Evolutionary conservation across 2,113 vertebrate genomes (phyloP).

Genomic region (Melanerpes aurifrons): DNA sequence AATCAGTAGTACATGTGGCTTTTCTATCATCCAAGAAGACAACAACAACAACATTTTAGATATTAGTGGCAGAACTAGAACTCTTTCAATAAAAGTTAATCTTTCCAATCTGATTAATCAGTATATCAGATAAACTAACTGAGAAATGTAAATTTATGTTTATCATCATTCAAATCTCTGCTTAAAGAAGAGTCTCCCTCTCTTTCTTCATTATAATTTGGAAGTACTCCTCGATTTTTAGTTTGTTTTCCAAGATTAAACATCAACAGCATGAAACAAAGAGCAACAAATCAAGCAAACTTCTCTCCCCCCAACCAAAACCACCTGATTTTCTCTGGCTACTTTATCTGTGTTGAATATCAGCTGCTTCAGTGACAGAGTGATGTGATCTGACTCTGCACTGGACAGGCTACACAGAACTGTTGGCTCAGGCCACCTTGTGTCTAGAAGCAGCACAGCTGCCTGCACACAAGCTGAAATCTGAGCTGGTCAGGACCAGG

Average conservation of each 20-base stretch:
- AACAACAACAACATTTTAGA: neutral
- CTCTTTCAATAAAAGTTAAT: neutral
- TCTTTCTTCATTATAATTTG: neutral
- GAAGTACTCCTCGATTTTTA: neutral
- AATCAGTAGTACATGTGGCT: neutral
- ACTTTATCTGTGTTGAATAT: neutral
- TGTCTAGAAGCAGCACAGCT: conserved; percentile 1
- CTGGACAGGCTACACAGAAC: neutral
- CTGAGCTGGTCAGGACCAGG: neutral
- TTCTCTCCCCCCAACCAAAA: too few species aligned
- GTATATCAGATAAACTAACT: neutral
- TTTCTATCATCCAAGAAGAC: neutral
- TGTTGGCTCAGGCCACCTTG: conserved; percentile 28
- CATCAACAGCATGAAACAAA: neutral
- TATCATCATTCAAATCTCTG: neutral
- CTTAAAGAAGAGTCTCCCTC: neutral
- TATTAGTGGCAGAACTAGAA: neutral
- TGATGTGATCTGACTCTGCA: neutral
- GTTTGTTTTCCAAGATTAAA: neutral
- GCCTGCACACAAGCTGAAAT: neutral
- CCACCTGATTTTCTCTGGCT: neutral
- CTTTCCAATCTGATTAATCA: neutral
- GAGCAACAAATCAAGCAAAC: neutral
- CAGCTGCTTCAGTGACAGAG: neutral
- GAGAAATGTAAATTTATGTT: neutral